A percentile compares a stretch with the other conserved stretches of the same genome.
Evolutionary conservation across 1,140 invertebrate species (phyloP).

Genomic region (Drosophila seguyi): DNA sequence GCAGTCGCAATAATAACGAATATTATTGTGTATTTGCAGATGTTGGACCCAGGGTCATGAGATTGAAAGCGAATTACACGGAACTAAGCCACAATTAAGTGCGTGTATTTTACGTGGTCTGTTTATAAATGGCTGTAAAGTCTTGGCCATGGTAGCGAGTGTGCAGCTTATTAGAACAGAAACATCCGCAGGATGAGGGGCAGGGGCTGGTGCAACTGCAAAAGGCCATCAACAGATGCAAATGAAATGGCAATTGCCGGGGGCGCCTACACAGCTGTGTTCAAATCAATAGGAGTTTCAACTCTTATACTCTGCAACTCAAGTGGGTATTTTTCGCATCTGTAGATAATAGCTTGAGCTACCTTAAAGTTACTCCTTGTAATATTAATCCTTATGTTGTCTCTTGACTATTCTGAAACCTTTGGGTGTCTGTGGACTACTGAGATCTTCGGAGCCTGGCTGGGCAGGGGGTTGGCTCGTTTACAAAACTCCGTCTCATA

Average conservation of each 20-base stretch:
- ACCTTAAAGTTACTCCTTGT: neutral
- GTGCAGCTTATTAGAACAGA: too few relatives aligned
- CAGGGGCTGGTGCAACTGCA: conserved; percentile 27
- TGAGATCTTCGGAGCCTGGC: neutral
- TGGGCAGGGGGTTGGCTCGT: conserved; percentile 7
- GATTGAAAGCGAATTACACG: conserved; percentile 24
- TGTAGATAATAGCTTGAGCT: neutral
- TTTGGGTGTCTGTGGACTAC: neutral
- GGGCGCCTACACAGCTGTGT: neutral
- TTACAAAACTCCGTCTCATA: conserved; percentile 24
- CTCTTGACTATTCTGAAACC: neutral
- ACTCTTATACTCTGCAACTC: neutral
- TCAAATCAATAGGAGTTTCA: neutral
- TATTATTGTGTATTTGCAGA: too few relatives aligned
- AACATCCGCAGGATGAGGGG: too few relatives aligned
- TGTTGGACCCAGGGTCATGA: neutral
- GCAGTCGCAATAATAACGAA: too few relatives aligned
- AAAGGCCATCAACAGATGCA: conserved; percentile 45
- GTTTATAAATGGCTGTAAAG: neutral
- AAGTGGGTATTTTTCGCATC: neutral
- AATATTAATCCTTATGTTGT: neutral
- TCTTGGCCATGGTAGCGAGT: conserved; percentile 33
- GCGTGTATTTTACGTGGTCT: neutral
- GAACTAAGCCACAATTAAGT: conserved; percentile 44
- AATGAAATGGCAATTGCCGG: conserved; percentile 61